Percentiles rank a stretch among this genome's conserved stretches.
These are phyloP conservation scores for Schizaphis graminum DNA, from an alignment of 2,888 invertebrate species.

Conservation along the genomic window DNA sequence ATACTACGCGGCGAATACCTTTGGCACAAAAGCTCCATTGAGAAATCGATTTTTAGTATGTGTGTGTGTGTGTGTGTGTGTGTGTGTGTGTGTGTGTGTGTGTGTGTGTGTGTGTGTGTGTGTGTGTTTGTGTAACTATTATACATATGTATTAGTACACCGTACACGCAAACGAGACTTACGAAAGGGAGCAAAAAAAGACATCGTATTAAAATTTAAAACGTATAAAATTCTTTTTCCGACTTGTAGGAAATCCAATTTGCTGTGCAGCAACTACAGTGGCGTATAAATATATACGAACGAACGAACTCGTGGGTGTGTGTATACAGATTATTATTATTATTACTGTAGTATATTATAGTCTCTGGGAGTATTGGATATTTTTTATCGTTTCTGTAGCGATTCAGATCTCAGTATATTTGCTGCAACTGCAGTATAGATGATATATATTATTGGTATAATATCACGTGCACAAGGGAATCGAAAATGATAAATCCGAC, in stretches of 20 bases:
- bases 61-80: too few species aligned
- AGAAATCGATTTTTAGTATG: conserved; percentile 36
- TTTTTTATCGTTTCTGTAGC: conserved; percentile 17
- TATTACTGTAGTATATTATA: background rate
- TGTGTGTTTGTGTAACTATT: background rate
- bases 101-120: too few species aligned
- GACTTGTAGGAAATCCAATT: conserved; percentile 9
- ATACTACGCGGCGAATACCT: background rate
- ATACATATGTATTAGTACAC: background rate
- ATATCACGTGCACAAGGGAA: background rate
- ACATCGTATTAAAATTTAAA: conserved; percentile 23
- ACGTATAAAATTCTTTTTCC: conserved; percentile 6
- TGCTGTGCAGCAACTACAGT: background rate
- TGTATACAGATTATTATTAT: background rate
- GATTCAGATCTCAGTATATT: background rate
- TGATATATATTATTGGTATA: background rate
- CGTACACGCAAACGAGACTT: background rate
- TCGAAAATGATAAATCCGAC: background rate
- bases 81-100: too few species aligned
- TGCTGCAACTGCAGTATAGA: background rate
- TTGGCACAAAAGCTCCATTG: background rate
- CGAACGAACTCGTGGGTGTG: background rate
- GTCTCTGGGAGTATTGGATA: background rate
- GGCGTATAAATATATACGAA: background rate
- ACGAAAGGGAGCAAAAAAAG: background rate